phyloP scores from a whole-genome alignment of 2,797 vertebrate species.

The Alauda arvensis region DNA sequence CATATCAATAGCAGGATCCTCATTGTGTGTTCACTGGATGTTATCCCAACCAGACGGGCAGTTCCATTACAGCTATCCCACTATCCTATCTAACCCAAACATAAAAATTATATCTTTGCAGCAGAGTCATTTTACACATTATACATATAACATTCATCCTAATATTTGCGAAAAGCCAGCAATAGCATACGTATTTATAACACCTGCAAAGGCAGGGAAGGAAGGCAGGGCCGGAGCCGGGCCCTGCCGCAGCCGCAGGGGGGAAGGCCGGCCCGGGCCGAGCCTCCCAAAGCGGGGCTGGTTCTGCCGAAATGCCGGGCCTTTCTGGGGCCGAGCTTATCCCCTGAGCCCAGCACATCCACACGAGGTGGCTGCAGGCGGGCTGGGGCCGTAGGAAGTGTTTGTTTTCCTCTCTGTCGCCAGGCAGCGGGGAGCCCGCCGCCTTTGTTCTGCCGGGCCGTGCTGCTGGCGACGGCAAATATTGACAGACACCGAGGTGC shows the following conservation, averaged over 20 bases:
- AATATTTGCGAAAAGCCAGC: no score
- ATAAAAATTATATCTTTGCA: no score
- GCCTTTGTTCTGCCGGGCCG: slow-evolving; percentile 58
- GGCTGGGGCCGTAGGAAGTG: slow-evolving; percentile 39
- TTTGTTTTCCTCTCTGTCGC: slow-evolving; percentile 64
- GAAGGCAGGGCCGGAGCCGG: background rate
- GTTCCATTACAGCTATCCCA: no score
- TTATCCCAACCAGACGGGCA: no score
- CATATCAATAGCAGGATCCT: no score
- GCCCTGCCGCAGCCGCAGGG: background rate
- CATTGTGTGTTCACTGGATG: no score
- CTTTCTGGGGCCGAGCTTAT: background rate
- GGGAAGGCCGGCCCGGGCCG: background rate
- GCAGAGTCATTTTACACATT: no score
- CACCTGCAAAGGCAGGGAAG: background rate
- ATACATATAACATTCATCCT: no score
- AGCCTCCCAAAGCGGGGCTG: background rate
- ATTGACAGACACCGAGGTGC: slow-evolving; percentile 56
- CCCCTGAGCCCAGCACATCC: slow-evolving; percentile 26
- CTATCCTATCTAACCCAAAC: no score
- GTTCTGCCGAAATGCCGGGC: background rate
- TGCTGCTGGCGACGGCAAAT: slow-evolving; percentile 51
- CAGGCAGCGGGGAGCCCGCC: slow-evolving; percentile 48
- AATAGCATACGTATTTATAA: no score
- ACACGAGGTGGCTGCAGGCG: slow-evolving; percentile 2